Evolutionary conservation across 2,888 invertebrate genomes (phyloP), one percentile per base, ranked within the genome.

Genomic region (Andrena minutula): DNA sequence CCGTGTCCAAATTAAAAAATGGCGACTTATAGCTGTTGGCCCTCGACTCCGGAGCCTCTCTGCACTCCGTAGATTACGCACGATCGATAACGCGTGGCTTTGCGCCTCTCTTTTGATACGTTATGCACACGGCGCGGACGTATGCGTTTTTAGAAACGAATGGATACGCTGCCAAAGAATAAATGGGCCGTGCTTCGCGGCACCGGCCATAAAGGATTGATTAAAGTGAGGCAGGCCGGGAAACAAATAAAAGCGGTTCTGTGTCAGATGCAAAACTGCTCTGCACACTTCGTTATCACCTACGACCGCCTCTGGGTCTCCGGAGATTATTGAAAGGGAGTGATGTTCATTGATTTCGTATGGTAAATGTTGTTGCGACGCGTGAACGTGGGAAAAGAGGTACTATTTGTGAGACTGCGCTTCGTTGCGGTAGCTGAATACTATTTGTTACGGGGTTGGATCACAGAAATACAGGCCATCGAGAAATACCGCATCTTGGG

Each of bases 161-260:
- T 79, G 75, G 82, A 69, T 72, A 74, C 73, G 51, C 69, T 60
- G 23, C 30, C 60, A 51, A 65, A 65, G 83, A 84, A 89, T 87
- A 89, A 87, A 84, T 90, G 84, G 82, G 78, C 83, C 76, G 41
- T 32, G 63, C n/a, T 69, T 64, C 80, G 30, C 49, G 26, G 69
- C 20, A 75, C 23, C 78, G 71, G 47, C 75, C 64, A 65, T 65
- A 80, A 84, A 86, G 79, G 70, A 76, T 64, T 78, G 72, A 82
- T 81, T 86, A 82, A 79, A 83, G 66, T 64, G 73, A 70, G 76
- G 35, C 63, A 32, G 10, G 32, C 12, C 41, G 8, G 41, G 41
- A 1, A 41, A 41, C 41, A 41, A 41, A 41, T 41, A 41, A 70
- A 56, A 56, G 49, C 26, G 53, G 26, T 26, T 73, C 56, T 32